Percentiles rank a stretch among this genome's conserved stretches.
Evolutionary conservation across 2,797 vertebrate genomes (phyloP).

Genomic region (Otolemur crassicaudatus): DNA sequence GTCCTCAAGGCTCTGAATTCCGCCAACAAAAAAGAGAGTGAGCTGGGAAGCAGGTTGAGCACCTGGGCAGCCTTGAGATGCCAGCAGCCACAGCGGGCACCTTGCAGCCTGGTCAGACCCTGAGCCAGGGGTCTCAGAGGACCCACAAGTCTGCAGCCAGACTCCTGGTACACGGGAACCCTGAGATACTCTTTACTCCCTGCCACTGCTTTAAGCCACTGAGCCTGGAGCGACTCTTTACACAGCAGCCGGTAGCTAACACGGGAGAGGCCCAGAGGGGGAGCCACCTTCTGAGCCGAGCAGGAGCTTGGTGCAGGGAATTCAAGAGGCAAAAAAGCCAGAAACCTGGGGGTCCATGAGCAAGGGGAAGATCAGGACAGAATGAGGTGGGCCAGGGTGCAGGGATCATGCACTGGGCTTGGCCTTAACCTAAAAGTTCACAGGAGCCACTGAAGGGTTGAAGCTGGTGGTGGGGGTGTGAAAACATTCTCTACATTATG

Average conservation of each 20-base stretch:
- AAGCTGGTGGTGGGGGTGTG: neutral
- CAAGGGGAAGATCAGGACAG: neutral
- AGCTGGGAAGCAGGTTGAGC: neutral
- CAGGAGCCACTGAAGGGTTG: neutral
- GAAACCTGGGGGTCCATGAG: accelerated
- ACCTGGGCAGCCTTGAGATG: accelerated
- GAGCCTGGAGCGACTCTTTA: neutral
- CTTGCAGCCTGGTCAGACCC: neutral
- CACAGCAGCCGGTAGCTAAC: accelerated
- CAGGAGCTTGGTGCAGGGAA: neutral
- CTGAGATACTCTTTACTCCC: neutral
- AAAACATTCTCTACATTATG: neutral
- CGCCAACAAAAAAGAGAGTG: neutral
- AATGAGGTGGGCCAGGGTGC: neutral
- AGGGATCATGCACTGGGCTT: neutral
- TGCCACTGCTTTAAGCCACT: accelerated
- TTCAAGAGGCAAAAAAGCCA: neutral
- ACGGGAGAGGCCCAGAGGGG: neutral
- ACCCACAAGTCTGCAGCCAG: neutral
- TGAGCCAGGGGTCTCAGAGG: neutral
- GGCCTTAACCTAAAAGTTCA: neutral
- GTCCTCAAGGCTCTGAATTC: no score
- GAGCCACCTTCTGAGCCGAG: neutral
- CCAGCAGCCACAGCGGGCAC: neutral
- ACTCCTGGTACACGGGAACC: neutral